A percentile compares a stretch with the other conserved stretches of the same genome.
phyloP scores from a whole-genome alignment of 1,140 invertebrate genomes.

The Leguminivora glycinivorella region DNA sequence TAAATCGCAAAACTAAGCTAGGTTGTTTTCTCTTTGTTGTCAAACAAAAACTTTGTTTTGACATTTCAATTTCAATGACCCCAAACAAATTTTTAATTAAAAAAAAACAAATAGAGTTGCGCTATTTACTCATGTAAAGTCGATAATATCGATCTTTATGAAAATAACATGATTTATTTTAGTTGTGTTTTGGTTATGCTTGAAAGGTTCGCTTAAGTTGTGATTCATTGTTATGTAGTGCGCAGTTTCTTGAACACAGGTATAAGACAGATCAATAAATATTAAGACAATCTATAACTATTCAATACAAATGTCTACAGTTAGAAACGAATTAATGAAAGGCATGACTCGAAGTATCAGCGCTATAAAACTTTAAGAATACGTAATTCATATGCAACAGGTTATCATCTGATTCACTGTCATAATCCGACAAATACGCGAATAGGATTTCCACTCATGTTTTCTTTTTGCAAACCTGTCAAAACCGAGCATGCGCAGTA shows the following conservation, averaged over 20 bases:
- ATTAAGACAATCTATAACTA: conserved; percentile 22
- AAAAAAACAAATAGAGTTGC: conserved; percentile 22
- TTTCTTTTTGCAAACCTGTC: conserved; percentile 62
- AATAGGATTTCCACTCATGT: conserved; percentile 67
- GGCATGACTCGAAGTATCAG: conserved; percentile 31
- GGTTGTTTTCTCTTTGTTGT: neutral
- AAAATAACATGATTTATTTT: neutral
- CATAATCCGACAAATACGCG: conserved; percentile 72
- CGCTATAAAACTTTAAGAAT: conserved; percentile 57
- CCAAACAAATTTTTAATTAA: neutral
- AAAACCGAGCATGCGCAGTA: conserved; percentile 62
- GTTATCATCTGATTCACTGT: conserved; percentile 56
- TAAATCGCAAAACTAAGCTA: neutral
- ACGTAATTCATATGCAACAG: conserved; percentile 70
- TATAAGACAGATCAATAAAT: conserved; percentile 26
- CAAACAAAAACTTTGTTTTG: conserved; percentile 24
- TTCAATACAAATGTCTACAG: conserved; percentile 3
- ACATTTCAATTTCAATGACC: conserved; percentile 14
- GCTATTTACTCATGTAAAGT: neutral
- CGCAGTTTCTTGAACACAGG: conserved; percentile 21
- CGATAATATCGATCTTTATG: neutral
- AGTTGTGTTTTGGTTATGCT: conserved; percentile 17
- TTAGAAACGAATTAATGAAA: conserved; percentile 17
- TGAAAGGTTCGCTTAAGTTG: conserved; percentile 1
- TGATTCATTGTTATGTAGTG: conserved; percentile 25